These are phyloP conservation scores for Barbus barbus DNA, from an alignment of 2,113 vertebrate genomes.

Conservation along the genomic window DNA sequence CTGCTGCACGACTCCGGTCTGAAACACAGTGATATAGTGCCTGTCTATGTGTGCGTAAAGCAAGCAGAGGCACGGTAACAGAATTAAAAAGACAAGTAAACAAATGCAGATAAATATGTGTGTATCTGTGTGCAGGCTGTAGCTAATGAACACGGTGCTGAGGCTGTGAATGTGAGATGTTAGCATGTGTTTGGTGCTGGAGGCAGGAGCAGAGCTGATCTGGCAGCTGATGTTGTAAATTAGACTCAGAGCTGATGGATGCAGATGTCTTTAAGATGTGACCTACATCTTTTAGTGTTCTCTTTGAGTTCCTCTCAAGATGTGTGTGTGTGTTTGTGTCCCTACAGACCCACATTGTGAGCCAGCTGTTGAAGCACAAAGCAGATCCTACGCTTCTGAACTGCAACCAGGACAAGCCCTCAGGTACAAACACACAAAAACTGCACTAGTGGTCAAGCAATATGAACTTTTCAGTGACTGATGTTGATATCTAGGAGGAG, in stretches of 20 bases:
- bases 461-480: background rate
- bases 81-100: background rate
- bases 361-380: conserved; percentile 82
- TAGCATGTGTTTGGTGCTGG: background rate
- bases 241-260: conserved; percentile 26
- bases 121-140: background rate
- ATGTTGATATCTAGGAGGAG: background rate
- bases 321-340: conserved; percentile 41
- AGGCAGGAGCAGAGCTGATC: background rate
- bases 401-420: conserved; percentile 89
- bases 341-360: conserved; percentile 85
- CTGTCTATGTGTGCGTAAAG: background rate
- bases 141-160: too few species aligned
- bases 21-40: background rate
- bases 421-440: conserved; percentile 74
- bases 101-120: background rate
- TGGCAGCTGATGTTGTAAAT: conserved; percentile 24
- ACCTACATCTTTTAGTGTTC: conserved; percentile 50
- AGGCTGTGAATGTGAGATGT: background rate
- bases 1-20: background rate
- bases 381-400: conserved; percentile 88
- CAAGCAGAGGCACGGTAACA: background rate
- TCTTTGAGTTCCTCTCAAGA: conserved; percentile 46
- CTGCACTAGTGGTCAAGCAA: background rate
- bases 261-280: conserved; percentile 41